These are phyloP conservation scores for Furcifer pardalis DNA, from an alignment of 2,797 vertebrate genomes.

Conservation along the genomic window DNA sequence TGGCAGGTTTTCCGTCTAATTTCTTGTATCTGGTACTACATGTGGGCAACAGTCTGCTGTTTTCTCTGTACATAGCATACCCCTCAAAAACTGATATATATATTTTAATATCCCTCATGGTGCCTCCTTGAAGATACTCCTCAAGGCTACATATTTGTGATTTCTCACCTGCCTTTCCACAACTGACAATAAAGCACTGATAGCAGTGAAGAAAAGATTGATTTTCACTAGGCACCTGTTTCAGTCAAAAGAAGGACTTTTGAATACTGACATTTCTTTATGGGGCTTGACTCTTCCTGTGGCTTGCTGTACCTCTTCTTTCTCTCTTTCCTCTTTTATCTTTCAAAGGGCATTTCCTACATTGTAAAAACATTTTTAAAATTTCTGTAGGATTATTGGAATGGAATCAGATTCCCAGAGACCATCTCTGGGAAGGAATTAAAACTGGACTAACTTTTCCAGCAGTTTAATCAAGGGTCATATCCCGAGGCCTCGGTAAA, in stretches of 20 bases:
- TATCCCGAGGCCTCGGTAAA: background rate
- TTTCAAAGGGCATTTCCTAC: background rate
- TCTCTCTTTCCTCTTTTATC: background rate
- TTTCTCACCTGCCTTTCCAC: accelerated
- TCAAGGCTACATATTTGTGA: background rate
- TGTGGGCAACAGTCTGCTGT: background rate
- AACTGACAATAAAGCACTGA: background rate
- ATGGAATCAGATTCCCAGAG: background rate
- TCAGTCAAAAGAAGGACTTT: background rate
- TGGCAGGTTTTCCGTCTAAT: background rate
- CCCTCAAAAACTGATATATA: too few species aligned
- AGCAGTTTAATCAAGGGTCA: background rate
- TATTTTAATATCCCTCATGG: too few species aligned
- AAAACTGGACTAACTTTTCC: background rate
- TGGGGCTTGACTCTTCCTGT: background rate
- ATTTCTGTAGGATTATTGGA: background rate
- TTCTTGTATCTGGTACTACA: background rate
- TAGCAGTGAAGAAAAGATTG: background rate
- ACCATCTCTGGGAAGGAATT: background rate
- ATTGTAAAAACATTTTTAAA: background rate
- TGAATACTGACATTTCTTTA: background rate
- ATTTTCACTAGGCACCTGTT: background rate
- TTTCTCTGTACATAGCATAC: background rate
- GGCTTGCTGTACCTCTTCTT: background rate
- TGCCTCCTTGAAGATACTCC: background rate